Percentiles rank a stretch among this genome's conserved stretches.
These are phyloP conservation scores for Hoplodrina blanda DNA, from an alignment of 2,888 invertebrate species.

Conservation along the genomic window DNA sequence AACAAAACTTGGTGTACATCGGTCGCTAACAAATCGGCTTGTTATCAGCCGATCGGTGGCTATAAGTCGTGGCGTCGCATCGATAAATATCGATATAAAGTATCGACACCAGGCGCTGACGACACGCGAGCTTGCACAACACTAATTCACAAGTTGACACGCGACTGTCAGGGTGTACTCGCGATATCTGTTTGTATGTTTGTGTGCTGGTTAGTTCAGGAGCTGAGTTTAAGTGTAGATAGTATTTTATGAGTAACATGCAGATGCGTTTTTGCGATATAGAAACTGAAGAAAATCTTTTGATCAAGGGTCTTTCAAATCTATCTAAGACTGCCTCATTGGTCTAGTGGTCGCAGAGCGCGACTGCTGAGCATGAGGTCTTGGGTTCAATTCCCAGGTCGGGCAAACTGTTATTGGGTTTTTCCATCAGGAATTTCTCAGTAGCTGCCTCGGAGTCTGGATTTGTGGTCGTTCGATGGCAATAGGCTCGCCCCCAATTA, in stretches of 20 bases:
- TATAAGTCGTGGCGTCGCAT: constrained; percentile 83
- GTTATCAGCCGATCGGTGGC: constrained; percentile 84
- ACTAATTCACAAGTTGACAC: constrained; percentile 78
- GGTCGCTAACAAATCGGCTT: constrained; percentile 85
- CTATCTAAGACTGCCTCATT: too few relatives aligned
- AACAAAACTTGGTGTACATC: constrained; percentile 72
- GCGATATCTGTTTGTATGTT: constrained; percentile 65
- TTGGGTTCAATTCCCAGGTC: too few relatives aligned
- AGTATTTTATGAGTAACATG: constrained; percentile 12
- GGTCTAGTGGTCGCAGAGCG: too few relatives aligned
- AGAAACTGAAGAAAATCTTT: background rate
- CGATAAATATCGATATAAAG: constrained; percentile 84
- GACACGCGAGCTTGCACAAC: constrained; percentile 76
- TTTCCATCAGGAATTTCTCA: too few relatives aligned
- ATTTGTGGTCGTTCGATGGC: too few relatives aligned
- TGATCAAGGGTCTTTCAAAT: background rate
- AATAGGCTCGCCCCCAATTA: too few relatives aligned
- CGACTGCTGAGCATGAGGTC: too few relatives aligned
- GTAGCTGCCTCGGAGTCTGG: too few relatives aligned
- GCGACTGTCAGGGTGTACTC: constrained; percentile 67
- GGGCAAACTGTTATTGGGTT: too few relatives aligned
- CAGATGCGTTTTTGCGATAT: background rate
- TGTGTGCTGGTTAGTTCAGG: constrained; percentile 51
- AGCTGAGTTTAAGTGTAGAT: constrained; percentile 33
- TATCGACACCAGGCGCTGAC: constrained; percentile 78